A percentile compares a stretch with the other conserved stretches of the same genome.
Evolutionary conservation across 2,797 vertebrate genomes (phyloP).

Genomic region (Xenopus petersii): DNA sequence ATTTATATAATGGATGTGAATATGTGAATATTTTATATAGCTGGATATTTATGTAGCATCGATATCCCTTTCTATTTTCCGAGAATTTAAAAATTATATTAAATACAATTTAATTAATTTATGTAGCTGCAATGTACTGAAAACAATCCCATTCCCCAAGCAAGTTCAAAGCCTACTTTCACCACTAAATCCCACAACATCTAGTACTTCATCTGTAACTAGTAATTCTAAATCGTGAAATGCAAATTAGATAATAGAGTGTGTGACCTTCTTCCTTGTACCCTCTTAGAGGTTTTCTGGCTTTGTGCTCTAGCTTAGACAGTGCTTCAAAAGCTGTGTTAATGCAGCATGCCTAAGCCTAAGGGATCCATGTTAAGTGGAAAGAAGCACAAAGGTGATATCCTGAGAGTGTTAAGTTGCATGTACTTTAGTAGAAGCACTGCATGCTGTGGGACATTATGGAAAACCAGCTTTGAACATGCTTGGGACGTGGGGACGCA

Average conservation of each 20-base stretch:
- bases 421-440: background rate
- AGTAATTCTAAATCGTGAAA: background rate
- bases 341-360: background rate
- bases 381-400: background rate
- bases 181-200: background rate
- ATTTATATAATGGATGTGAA: too few relatives aligned
- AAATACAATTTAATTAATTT: background rate
- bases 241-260: background rate
- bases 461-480: background rate
- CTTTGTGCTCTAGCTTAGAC: background rate
- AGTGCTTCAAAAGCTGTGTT: background rate
- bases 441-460: background rate
- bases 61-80: background rate
- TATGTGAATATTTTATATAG: too few relatives aligned
- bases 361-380: slow-evolving; percentile 9
- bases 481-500: background rate
- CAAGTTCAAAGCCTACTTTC: background rate
- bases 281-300: background rate
- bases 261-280: background rate
- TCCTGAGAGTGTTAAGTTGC: background rate
- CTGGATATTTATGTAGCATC: too few relatives aligned
- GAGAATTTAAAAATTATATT: background rate
- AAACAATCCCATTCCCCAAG: background rate
- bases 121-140: background rate
- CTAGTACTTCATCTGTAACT: background rate